These are phyloP conservation scores for Amblyteles armatorius DNA, from an alignment of 2,888 invertebrate species.

Conservation along the genomic window DNA sequence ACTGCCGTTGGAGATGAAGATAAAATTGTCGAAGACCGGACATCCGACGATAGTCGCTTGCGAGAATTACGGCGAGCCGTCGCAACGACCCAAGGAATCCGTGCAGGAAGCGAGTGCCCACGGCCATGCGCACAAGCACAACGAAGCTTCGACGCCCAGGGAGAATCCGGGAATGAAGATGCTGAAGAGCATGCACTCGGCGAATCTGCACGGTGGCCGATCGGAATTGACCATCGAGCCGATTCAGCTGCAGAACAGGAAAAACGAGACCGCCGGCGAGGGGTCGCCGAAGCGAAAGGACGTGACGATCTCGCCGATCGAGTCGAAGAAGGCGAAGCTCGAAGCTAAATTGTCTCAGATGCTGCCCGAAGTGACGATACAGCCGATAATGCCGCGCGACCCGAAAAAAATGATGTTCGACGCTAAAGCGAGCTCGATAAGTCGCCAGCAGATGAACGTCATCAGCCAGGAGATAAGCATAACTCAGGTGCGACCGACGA, in stretches of 20 bases:
- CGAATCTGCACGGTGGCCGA: constrained; percentile 73
- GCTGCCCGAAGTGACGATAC: constrained; percentile 82
- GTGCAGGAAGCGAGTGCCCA: constrained; percentile 18
- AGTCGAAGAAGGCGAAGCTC: constrained; percentile 80
- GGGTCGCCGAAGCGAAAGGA: constrained; percentile 80
- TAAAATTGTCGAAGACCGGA: constrained; percentile 81
- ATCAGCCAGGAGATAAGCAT: constrained; percentile 82
- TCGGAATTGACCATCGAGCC: constrained; percentile 80
- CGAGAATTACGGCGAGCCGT: constrained; percentile 72
- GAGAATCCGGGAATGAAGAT: constrained; percentile 68
- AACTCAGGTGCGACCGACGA: constrained; percentile 75
- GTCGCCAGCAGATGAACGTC: constrained; percentile 80
- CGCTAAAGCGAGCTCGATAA: constrained; percentile 74
- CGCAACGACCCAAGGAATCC: constrained; percentile 61
- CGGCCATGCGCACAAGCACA: constrained; percentile 62
- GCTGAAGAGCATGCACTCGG: constrained; percentile 73
- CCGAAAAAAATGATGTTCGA: constrained; percentile 73
- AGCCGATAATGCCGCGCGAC: constrained; percentile 76
- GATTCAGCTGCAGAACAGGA: constrained; percentile 71
- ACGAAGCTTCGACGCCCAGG: constrained; percentile 55
- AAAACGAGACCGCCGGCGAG: constrained; percentile 69
- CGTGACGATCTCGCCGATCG: constrained; percentile 78
- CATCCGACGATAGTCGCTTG: constrained; percentile 80
- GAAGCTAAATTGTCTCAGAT: constrained; percentile 80
- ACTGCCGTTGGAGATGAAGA: constrained; percentile 79